A percentile compares a stretch with the other conserved stretches of the same genome.
These are phyloP conservation scores for Drosophila sproati DNA, from an alignment of 1,140 invertebrate genomes.

Conservation along the genomic window DNA sequence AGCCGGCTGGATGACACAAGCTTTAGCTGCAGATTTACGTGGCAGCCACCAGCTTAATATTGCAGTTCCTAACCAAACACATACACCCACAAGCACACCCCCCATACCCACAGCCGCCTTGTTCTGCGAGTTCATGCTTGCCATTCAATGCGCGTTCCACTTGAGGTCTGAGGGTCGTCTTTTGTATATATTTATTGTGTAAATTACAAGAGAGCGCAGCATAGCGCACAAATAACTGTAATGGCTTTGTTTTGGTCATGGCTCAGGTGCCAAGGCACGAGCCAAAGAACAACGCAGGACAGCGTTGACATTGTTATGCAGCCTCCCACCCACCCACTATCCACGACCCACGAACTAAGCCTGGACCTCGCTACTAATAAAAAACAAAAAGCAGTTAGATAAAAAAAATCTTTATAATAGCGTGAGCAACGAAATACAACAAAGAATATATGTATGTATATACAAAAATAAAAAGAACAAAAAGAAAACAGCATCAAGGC, in stretches of 20 bases:
- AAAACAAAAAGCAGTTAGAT: slow-evolving; percentile 79
- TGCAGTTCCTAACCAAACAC: neutral
- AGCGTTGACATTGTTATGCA: slow-evolving; percentile 62
- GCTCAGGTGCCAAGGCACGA: slow-evolving; percentile 71
- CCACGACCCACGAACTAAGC: slow-evolving; percentile 9
- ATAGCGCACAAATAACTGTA: slow-evolving; percentile 80
- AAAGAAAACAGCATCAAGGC: slow-evolving; percentile 64
- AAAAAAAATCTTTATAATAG: slow-evolving; percentile 77
- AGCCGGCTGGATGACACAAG: slow-evolving; percentile 30
- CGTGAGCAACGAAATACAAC: slow-evolving; percentile 31
- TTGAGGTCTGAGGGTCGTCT: slow-evolving; percentile 45
- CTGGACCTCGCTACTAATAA: slow-evolving; percentile 45
- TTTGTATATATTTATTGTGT: slow-evolving; percentile 81
- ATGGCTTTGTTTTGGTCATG: slow-evolving; percentile 80
- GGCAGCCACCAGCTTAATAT: slow-evolving; percentile 22
- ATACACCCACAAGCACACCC: neutral
- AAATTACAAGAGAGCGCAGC: slow-evolving; percentile 76
- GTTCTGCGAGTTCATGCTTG: slow-evolving; percentile 3
- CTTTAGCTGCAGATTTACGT: slow-evolving; percentile 23
- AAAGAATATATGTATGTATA: neutral
- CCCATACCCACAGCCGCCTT: neutral
- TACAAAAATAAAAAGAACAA: slow-evolving; percentile 12
- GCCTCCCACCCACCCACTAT: neutral
- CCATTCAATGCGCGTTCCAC: slow-evolving; percentile 27
- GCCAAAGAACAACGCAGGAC: slow-evolving; percentile 58